These are phyloP conservation scores for Aphaenogaster rudis DNA, from an alignment of 1,140 invertebrate species.

Conservation along the genomic window DNA sequence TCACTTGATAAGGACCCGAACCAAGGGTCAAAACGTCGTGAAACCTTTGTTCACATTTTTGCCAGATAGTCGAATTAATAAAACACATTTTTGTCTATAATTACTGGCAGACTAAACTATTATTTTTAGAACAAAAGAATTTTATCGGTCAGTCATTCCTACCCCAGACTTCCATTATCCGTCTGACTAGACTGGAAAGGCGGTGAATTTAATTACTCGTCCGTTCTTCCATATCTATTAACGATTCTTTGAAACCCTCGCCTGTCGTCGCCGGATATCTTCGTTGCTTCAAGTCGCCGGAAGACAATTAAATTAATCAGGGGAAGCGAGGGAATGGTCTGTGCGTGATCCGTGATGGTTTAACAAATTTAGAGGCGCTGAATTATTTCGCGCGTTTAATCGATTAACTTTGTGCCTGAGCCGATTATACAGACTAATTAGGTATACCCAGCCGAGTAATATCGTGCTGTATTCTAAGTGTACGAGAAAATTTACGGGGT, in stretches of 20 bases:
- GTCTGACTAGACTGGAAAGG: not conserved
- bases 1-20: too few relatives aligned
- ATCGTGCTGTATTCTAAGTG: not conserved
- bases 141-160: not conserved
- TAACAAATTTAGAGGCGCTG: conserved; percentile 11
- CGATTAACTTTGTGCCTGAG: not conserved
- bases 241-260: conserved; percentile 9
- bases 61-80: too few relatives aligned
- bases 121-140: not conserved
- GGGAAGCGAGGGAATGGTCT: conserved; percentile 1
- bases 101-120: too few relatives aligned
- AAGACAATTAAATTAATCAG: conserved; percentile 49
- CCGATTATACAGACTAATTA: not conserved
- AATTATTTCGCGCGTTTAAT: conserved; percentile 14
- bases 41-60: too few relatives aligned
- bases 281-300: conserved; percentile 16
- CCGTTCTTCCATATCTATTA: conserved; percentile 35
- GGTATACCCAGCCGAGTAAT: not conserved
- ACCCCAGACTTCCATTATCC: not conserved
- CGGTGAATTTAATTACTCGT: conserved; percentile 23
- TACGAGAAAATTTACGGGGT: not conserved
- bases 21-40: too few relatives aligned
- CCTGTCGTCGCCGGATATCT: conserved; percentile 8
- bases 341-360: conserved; percentile 22
- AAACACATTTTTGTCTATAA: too few relatives aligned